Percentiles rank a stretch among this genome's conserved stretches.
phyloP scores from a whole-genome alignment of 2,113 vertebrate species.

The Ctenodactylus gundi region DNA sequence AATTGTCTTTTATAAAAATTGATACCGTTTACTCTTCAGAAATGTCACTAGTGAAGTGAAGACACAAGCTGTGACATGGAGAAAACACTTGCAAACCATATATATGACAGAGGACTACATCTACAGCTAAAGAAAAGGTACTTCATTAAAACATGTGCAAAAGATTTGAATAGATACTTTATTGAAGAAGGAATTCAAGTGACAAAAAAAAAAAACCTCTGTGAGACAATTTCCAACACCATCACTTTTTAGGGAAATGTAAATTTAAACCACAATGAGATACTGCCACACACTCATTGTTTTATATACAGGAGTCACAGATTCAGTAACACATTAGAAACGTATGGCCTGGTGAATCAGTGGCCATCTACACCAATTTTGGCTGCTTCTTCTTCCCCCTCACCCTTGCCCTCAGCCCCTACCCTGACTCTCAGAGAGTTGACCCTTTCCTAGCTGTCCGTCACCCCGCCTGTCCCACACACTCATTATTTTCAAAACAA shows the following conservation, averaged over 20 bases:
- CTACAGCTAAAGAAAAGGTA: background rate
- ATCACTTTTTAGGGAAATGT: background rate
- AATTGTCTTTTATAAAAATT: background rate
- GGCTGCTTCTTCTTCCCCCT: too few relatives aligned
- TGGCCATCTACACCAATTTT: too few relatives aligned
- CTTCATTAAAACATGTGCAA: background rate
- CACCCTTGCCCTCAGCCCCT: too few relatives aligned
- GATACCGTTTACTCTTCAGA: background rate
- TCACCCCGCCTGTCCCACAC: too few relatives aligned
- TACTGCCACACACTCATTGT: background rate
- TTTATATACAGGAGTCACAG: too few relatives aligned
- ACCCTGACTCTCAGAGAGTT: too few relatives aligned
- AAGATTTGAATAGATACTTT: background rate
- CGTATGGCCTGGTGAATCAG: too few relatives aligned
- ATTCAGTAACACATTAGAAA: too few relatives aligned
- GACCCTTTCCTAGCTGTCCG: too few relatives aligned
- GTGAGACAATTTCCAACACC: background rate
- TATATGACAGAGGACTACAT: background rate
- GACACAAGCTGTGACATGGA: background rate
- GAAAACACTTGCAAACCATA: background rate
- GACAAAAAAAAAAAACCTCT: background rate
- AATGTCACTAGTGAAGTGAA: background rate
- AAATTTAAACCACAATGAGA: too few relatives aligned
- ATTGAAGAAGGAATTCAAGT: background rate
- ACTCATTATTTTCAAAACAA: background rate